Conservation (phyloP, 2,888 invertebrate species). For the Athetis lepigone region DNA sequence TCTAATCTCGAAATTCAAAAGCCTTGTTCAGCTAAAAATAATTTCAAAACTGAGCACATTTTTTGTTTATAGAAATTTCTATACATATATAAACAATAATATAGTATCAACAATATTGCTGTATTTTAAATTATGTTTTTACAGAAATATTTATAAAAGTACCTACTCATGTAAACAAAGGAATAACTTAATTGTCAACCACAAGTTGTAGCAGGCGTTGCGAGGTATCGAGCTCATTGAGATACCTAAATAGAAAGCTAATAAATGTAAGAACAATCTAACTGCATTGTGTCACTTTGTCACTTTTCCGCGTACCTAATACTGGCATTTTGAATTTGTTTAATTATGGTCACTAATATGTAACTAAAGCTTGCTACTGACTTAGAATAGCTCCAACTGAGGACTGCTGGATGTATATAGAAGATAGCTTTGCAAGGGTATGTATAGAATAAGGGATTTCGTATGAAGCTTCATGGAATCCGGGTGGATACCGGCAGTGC, state of each 20-base stretch:
- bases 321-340: conserved; percentile 66
- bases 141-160: not conserved
- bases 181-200: conserved; percentile 7
- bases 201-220: conserved; percentile 48
- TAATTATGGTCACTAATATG: conserved; percentile 71
- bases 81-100: not conserved
- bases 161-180: conserved; percentile 6
- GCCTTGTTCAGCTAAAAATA: not conserved
- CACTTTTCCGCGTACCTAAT: conserved; percentile 62
- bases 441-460: conserved; percentile 53
- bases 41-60: not conserved
- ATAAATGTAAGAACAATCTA: conserved; percentile 49
- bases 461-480: conserved; percentile 51
- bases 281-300: conserved; percentile 61
- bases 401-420: conserved; percentile 59
- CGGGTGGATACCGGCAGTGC: conserved; percentile 62
- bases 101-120: not conserved
- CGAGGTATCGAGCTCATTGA: conserved; percentile 42
- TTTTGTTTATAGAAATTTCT: not conserved
- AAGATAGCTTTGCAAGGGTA: conserved; percentile 62
- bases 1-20: conserved; percentile 1
- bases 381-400: conserved; percentile 62
- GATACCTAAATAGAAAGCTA: conserved; percentile 41
- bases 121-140: not conserved
- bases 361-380: conserved; percentile 75